phyloP scores from a whole-genome alignment of 2,888 invertebrate genomes.

The Drosophila melanocephala region DNA sequence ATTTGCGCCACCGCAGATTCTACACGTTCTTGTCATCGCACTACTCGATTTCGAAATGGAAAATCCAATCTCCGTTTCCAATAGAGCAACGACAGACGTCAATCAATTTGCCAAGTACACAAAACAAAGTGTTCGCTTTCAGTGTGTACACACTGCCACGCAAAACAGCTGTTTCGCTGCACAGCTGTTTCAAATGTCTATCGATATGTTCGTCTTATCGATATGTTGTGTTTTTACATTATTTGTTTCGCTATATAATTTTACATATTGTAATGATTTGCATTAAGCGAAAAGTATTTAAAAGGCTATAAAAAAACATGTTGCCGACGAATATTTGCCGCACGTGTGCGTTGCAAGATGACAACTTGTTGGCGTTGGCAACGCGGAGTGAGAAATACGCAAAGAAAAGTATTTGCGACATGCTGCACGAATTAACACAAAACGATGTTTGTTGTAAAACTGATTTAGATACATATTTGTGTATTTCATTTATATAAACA shows the following conservation, averaged over 20 bases:
- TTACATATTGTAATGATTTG: constrained; percentile 15
- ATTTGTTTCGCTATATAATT: neutral
- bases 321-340: constrained; percentile 57
- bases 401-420: constrained; percentile 56
- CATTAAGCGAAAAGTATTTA: neutral
- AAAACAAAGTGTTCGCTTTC: constrained; percentile 6
- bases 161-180: constrained; percentile 23
- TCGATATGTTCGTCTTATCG: constrained; percentile 15
- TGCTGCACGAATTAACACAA: constrained; percentile 65
- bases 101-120: constrained; percentile 28
- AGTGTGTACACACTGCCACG: constrained; percentile 30
- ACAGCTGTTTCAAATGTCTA: constrained; percentile 19
- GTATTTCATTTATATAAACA: neutral
- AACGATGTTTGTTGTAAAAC: constrained; percentile 55
- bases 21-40: constrained; percentile 59
- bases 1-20: constrained; percentile 54
- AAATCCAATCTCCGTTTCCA: constrained; percentile 12
- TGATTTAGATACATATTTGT: neutral
- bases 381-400: constrained; percentile 39
- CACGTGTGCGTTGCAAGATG: constrained; percentile 55
- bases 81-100: constrained; percentile 1
- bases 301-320: constrained; percentile 33
- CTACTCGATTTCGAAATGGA: constrained; percentile 3
- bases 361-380: constrained; percentile 41
- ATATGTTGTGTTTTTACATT: neutral